Percentiles rank a stretch among this genome's conserved stretches.
Evolutionary conservation across 2,888 invertebrate species (phyloP).

Genomic region (Candidula unifasciata): DNA sequence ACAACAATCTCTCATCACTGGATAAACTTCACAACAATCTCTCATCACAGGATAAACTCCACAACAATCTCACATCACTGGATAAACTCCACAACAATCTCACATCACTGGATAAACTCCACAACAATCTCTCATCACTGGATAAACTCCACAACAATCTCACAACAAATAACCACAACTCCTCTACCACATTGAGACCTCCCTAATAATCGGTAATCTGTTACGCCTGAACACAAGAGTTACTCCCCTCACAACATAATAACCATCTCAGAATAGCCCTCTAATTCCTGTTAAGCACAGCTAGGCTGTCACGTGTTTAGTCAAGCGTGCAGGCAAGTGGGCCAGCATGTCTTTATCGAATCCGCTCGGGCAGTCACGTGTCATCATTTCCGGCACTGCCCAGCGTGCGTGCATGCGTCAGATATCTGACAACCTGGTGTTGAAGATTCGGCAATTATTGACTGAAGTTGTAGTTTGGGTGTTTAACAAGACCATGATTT

Average conservation of each 20-base stretch:
- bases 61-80: no score
- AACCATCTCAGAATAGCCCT: neutral
- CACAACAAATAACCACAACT: neutral
- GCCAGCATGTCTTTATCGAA: conserved; percentile 22
- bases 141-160: no score
- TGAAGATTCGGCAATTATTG: no score
- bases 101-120: no score
- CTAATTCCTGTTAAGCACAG: conserved; percentile 36
- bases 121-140: neutral
- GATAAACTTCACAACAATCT: no score
- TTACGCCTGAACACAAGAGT: neutral
- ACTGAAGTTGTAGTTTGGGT: no score
- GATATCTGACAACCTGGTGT: neutral
- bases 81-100: no score
- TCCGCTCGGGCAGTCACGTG: conserved; percentile 9
- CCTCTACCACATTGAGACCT: neutral
- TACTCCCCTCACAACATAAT: neutral
- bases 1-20: no score
- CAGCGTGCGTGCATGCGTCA: conserved; percentile 8
- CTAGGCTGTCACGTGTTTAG: conserved; percentile 20
- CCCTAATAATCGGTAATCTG: neutral
- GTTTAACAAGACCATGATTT: no score
- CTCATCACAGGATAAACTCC: no score
- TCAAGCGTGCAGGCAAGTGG: neutral
- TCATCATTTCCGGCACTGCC: conserved; percentile 15